A percentile compares a stretch with the other conserved stretches of the same genome.
phyloP scores from a whole-genome alignment of 2,888 invertebrate species.

The Philonicus albiceps region DNA sequence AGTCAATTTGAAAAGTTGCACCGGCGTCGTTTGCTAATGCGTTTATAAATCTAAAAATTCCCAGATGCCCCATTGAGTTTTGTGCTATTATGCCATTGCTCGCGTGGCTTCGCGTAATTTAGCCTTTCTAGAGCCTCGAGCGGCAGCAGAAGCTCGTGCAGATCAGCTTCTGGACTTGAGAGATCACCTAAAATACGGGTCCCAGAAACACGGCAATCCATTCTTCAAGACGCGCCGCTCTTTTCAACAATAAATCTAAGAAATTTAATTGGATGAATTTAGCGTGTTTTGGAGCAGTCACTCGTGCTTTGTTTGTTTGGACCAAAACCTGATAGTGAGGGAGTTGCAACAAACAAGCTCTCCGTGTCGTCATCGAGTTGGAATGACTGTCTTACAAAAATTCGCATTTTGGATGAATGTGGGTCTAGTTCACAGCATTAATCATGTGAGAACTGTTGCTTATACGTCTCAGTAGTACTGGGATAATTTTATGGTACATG shows the following conservation, averaged over 20 bases:
- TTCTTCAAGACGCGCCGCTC: neutral
- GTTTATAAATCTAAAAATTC: neutral
- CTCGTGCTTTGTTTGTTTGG: conserved; percentile 3
- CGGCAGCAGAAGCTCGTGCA: neutral
- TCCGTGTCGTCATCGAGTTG: neutral
- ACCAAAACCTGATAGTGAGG: neutral
- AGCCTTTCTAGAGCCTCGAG: neutral
- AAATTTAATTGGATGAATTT: neutral
- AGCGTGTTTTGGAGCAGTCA: neutral
- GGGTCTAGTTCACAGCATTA: conserved; percentile 4
- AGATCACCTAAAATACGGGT: neutral
- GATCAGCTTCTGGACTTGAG: neutral
- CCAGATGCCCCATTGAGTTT: neutral
- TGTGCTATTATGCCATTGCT: neutral
- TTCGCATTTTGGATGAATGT: neutral
- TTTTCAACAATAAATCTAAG: neutral
- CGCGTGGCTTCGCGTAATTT: neutral
- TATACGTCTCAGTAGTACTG: neutral
- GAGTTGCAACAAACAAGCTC: neutral
- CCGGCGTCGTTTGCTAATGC: neutral
- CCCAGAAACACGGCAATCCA: neutral
- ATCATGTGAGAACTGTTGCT: neutral
- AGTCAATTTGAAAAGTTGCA: neutral
- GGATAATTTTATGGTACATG: conserved; percentile 8
- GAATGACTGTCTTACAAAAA: neutral